Evolutionary conservation across 2,888 invertebrate species (phyloP).

Genomic region (Drosophila vallismaia): DNA sequence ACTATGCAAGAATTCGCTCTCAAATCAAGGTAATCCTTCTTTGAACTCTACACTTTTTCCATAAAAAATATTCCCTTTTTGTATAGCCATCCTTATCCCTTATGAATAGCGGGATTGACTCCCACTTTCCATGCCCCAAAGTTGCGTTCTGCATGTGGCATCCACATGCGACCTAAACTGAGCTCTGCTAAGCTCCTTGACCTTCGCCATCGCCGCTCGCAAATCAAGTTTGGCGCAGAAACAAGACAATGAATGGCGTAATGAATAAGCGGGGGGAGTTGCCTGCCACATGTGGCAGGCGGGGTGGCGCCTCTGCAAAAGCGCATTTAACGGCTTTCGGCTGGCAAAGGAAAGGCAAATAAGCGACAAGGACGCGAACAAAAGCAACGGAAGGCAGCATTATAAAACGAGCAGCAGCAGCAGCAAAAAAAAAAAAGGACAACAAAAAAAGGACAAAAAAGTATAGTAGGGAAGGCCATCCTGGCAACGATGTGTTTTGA

Average conservation of each 20-base stretch:
- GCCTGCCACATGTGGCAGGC: too few relatives aligned
- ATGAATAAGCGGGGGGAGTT: conserved; percentile 18
- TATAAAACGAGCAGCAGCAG: neutral
- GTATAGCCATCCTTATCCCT: too few relatives aligned
- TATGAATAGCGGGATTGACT: neutral
- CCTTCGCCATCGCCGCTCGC: conserved; percentile 31
- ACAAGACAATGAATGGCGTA: conserved; percentile 40
- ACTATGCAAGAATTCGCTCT: too few relatives aligned
- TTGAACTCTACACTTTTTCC: too few relatives aligned
- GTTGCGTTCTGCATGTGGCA: conserved; percentile 1
- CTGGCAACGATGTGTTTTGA: conserved; percentile 34
- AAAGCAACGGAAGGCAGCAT: conserved; percentile 22
- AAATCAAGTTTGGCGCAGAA: conserved; percentile 40
- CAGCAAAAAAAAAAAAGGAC: neutral
- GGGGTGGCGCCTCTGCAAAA: conserved; percentile 16
- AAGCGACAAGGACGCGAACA: conserved; percentile 62
- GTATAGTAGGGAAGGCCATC: conserved; percentile 33
- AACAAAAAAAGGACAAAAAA: neutral
- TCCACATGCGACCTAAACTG: conserved; percentile 28
- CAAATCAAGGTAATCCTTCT: too few relatives aligned
- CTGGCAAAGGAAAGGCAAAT: conserved; percentile 52
- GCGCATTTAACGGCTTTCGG: conserved; percentile 43
- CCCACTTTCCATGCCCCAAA: neutral
- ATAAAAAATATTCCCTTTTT: too few relatives aligned
- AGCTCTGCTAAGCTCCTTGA: conserved; percentile 26